These are phyloP conservation scores for Lasioglossum marginatum DNA, from an alignment of 2,888 invertebrate genomes.

Conservation along the genomic window DNA sequence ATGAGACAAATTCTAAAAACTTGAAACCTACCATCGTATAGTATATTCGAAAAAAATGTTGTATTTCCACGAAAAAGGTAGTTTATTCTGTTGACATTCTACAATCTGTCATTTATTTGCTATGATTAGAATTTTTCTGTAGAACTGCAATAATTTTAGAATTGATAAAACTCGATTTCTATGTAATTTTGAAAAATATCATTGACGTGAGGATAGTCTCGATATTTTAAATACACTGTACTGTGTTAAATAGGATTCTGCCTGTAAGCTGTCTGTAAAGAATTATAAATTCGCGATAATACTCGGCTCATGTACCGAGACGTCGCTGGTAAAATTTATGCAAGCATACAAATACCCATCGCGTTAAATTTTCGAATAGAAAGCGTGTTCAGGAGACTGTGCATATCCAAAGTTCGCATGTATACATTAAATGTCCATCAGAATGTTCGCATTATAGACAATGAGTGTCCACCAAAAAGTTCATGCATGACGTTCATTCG, in stretches of 20 bases:
- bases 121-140: not conserved
- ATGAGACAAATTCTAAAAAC: too few species aligned
- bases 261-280: not conserved
- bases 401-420: not conserved
- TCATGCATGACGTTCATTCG: not conserved
- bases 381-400: not conserved
- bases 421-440: not conserved
- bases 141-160: not conserved
- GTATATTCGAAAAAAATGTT: not conserved
- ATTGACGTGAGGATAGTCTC: not conserved
- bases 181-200: not conserved
- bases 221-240: not conserved
- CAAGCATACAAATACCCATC: not conserved
- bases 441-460: not conserved
- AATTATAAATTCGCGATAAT: conserved; percentile 1
- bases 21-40: too few species aligned
- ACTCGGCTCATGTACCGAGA: not conserved
- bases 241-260: not conserved
- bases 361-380: not conserved
- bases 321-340: not conserved
- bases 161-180: not conserved
- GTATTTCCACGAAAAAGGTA: too few species aligned
- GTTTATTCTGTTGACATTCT: not conserved
- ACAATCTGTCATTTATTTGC: not conserved
- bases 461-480: not conserved